Evolutionary conservation across 2,888 invertebrate genomes (phyloP).

Genomic region (Acheta domesticus): DNA sequence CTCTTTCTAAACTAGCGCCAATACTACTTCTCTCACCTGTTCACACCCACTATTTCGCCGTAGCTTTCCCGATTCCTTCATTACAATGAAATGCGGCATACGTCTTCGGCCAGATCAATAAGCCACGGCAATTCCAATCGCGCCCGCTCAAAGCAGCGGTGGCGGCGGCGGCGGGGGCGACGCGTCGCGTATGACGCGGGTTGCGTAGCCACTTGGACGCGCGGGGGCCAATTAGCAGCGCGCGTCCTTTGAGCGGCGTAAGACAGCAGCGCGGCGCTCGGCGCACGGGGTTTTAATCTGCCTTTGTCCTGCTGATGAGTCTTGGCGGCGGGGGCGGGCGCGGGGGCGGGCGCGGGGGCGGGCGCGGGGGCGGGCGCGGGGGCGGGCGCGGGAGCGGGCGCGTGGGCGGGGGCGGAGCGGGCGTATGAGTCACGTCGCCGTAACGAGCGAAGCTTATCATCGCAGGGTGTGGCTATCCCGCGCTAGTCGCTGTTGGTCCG

Average conservation of each 20-base stretch:
- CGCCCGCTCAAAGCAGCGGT: too few species aligned
- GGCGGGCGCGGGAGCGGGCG: too few species aligned
- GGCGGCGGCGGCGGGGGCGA: not conserved
- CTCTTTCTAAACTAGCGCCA: not conserved
- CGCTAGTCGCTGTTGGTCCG: not conserved
- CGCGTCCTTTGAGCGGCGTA: not conserved
- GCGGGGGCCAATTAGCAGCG: not conserved
- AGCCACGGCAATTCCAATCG: not conserved
- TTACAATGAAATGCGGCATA: not conserved
- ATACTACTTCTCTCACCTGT: not conserved
- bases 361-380: not conserved
- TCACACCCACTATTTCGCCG: not conserved
- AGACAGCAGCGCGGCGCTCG: not conserved
- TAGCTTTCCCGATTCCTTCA: not conserved
- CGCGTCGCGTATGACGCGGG: not conserved
- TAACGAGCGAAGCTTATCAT: constrained; percentile 18
- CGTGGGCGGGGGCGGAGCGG: too few species aligned
- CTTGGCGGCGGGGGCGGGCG: not conserved
- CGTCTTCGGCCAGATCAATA: not conserved
- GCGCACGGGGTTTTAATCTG: not conserved
- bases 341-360: not conserved
- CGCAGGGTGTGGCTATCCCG: constrained; percentile 18
- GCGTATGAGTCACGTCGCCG: not conserved
- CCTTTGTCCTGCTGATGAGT: constrained; percentile 4
- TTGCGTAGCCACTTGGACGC: not conserved